Percentiles rank a stretch among this genome's conserved stretches.
These are phyloP conservation scores for Pseudomyrmex concolor DNA, from an alignment of 1,140 invertebrate genomes.

Conservation along the genomic window DNA sequence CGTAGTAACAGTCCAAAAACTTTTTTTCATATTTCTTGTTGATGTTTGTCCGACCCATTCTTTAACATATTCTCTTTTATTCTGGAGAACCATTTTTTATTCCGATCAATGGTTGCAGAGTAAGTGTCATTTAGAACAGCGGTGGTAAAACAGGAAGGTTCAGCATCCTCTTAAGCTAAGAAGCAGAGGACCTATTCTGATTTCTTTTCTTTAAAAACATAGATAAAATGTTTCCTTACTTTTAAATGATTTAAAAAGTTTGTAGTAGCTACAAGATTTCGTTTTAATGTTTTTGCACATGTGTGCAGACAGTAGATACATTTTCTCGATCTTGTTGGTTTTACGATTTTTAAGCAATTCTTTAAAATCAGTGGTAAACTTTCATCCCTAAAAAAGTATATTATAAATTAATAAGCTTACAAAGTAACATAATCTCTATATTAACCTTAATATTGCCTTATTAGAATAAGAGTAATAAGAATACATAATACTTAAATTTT, in stretches of 20 bases:
- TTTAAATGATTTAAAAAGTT: slow-evolving; percentile 9
- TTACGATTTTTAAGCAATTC: not conserved
- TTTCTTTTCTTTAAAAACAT: not conserved
- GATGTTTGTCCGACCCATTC: too few species aligned
- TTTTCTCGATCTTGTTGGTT: slow-evolving; percentile 7
- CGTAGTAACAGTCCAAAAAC: too few species aligned
- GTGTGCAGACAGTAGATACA: slow-evolving; percentile 8
- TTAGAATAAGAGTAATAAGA: slow-evolving; percentile 7
- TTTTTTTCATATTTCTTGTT: too few species aligned
- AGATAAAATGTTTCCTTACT: not conserved
- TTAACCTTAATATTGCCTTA: not conserved
- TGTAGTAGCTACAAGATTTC: not conserved
- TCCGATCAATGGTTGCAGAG: too few species aligned
- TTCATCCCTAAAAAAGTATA: not conserved
- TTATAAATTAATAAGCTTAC: not conserved
- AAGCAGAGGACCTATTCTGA: not conserved
- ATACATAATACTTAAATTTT: slow-evolving; percentile 13
- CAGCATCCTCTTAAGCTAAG: too few species aligned
- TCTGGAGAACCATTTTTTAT: too few species aligned
- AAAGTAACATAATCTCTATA: not conserved
- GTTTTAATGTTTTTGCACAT: not conserved
- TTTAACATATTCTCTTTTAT: too few species aligned
- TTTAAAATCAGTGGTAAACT: slow-evolving; percentile 4
- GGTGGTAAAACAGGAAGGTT: too few species aligned
- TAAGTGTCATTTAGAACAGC: too few species aligned